Conservation (phyloP, 2,888 invertebrate genomes). For the Cryptophagus acutangulus region DNA sequence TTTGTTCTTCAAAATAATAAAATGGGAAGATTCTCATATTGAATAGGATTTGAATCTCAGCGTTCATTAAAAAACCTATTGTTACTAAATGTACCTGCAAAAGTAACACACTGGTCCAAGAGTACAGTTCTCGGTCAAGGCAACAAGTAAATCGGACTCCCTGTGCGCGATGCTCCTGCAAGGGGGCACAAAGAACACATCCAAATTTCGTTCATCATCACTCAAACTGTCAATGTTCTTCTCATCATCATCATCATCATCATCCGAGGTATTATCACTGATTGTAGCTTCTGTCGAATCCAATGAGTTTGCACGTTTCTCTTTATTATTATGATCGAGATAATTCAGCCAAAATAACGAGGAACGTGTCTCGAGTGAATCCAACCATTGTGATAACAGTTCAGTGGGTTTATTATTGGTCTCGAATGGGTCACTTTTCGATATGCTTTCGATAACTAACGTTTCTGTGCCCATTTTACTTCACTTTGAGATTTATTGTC, state of each 20-base stretch:
- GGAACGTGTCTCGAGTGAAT: conserved; percentile 42
- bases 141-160: conserved; percentile 46
- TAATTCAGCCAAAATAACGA: conserved; percentile 44
- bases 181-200: conserved; percentile 26
- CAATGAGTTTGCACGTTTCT: conserved; percentile 34
- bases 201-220: conserved; percentile 19
- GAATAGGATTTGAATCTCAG: too few relatives aligned
- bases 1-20: too few relatives aligned
- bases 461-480: conserved; percentile 31
- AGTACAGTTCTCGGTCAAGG: conserved; percentile 46
- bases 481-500: too few relatives aligned
- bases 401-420: conserved; percentile 24
- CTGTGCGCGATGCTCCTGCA: conserved; percentile 48
- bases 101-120: conserved; percentile 48
- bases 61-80: conserved; percentile 6
- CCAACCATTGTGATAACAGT: conserved; percentile 42
- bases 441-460: conserved; percentile 27
- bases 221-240: conserved; percentile 13
- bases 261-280: conserved; percentile 32
- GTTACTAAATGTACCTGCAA: conserved; percentile 50
- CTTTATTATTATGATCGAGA: conserved; percentile 31
- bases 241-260: conserved; percentile 25
- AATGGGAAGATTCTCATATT: too few relatives aligned
- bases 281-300: conserved; percentile 35
- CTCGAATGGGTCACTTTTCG: conserved; percentile 20